These are phyloP conservation scores for Neodontobutis hainanensis DNA, from an alignment of 2,113 vertebrate species.

Conservation along the genomic window DNA sequence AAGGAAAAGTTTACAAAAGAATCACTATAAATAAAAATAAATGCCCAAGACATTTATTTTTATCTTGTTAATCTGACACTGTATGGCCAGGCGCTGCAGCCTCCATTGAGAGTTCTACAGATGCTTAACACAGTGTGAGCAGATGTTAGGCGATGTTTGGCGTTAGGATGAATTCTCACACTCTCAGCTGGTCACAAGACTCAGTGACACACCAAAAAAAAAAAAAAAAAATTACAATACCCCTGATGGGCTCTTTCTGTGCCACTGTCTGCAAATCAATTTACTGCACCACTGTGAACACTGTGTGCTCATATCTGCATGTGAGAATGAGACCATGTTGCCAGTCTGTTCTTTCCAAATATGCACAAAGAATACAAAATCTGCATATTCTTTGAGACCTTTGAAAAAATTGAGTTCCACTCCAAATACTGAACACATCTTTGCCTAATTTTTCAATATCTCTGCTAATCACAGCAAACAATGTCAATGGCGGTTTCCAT, in stretches of 20 bases:
- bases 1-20: too few relatives aligned
- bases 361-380: constrained; percentile 11
- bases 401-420: neutral
- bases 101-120: neutral
- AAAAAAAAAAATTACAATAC: constrained; percentile 13
- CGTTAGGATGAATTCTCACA: constrained; percentile 39
- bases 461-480: constrained; percentile 20
- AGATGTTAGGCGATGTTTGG: constrained; percentile 40
- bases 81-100: too few relatives aligned
- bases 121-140: constrained; percentile 36
- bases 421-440: neutral
- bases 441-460: constrained; percentile 15
- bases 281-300: constrained; percentile 16
- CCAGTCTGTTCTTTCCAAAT: constrained; percentile 6
- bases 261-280: constrained; percentile 39
- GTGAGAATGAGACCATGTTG: constrained; percentile 36
- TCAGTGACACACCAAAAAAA: constrained; percentile 23
- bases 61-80: too few relatives aligned
- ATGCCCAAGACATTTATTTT: too few relatives aligned
- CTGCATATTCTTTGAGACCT: constrained; percentile 10
- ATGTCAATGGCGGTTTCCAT: constrained; percentile 3
- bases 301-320: constrained; percentile 36
- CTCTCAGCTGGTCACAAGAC: constrained; percentile 29
- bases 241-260: constrained; percentile 20
- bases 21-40: too few relatives aligned